Evolutionary conservation across 2,113 vertebrate species (phyloP).

Genomic region (Ia io): DNA sequence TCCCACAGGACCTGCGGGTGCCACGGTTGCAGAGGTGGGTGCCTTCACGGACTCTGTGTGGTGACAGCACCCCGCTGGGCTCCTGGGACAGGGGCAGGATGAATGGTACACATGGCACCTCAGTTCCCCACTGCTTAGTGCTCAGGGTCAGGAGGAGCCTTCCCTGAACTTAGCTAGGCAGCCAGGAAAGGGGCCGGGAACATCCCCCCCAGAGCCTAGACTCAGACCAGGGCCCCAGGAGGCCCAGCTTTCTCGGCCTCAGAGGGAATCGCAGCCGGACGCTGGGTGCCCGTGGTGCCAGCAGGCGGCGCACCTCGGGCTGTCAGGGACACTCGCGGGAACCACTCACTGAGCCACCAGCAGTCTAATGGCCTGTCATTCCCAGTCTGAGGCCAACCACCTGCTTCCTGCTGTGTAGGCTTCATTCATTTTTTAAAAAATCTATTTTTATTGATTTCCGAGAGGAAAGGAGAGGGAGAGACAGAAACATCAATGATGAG

Average conservation of each 20-base stretch:
- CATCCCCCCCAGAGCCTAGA: neutral
- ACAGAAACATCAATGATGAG: neutral
- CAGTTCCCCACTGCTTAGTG: fast-evolving
- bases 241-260: neutral
- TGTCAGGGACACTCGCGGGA: neutral
- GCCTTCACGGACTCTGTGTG: neutral
- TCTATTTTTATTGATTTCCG: too few relatives aligned
- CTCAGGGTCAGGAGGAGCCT: neutral
- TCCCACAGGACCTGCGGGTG: neutral
- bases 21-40: fast-evolving
- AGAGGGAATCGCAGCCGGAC: neutral
- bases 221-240: neutral
- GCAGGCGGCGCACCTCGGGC: neutral
- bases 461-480: neutral
- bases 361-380: fast-evolving
- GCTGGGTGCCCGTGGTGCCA: neutral
- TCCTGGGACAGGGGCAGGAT: too few relatives aligned
- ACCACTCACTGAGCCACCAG: neutral
- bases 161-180: neutral
- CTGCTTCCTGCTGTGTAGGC: fast-evolving
- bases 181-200: too few relatives aligned
- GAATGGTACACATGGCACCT: fast-evolving
- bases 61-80: too few relatives aligned
- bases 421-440: too few relatives aligned
- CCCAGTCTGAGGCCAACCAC: neutral